A percentile compares a stretch with the other conserved stretches of the same genome.
Conservation (phyloP, 2,888 invertebrate species). For the Erebia aethiops region DNA sequence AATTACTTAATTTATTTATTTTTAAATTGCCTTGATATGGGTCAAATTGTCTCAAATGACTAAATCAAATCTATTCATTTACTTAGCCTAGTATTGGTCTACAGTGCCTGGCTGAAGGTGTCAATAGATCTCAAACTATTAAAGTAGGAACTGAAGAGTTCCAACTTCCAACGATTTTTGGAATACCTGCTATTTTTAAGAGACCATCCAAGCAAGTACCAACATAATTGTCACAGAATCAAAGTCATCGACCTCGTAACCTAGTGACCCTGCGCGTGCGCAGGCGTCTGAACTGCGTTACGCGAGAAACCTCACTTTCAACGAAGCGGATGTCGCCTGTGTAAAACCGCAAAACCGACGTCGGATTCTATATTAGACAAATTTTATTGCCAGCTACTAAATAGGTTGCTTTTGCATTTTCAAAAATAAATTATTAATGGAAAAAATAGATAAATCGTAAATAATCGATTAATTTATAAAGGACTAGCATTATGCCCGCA, state of each 20-base stretch:
- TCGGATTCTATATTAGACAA: not conserved
- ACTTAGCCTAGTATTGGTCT: too few relatives aligned
- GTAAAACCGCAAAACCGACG: constrained; percentile 18
- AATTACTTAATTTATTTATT: too few relatives aligned
- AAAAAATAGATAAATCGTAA: too few relatives aligned
- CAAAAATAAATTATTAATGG: too few relatives aligned
- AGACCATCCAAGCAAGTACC: not conserved
- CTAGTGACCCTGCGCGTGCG: constrained; percentile 58
- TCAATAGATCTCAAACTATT: too few relatives aligned
- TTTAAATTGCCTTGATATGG: too few relatives aligned
- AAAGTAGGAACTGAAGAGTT: not conserved
- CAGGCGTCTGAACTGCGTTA: constrained; percentile 57
- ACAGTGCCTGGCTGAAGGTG: too few relatives aligned
- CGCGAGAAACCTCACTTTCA: constrained; percentile 71
- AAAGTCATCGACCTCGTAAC: constrained; percentile 64
- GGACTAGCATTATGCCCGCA: too few relatives aligned
- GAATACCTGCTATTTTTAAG: not conserved
- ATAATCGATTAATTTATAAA: too few relatives aligned
- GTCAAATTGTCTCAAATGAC: too few relatives aligned
- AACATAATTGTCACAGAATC: constrained; percentile 35
- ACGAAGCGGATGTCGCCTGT: constrained; percentile 58
- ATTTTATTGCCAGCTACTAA: not conserved
- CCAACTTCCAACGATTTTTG: not conserved
- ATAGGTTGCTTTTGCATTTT: too few relatives aligned
- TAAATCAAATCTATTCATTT: too few relatives aligned